phyloP scores from a whole-genome alignment of 2,888 invertebrate genomes.

The Electrophaes corylata region DNA sequence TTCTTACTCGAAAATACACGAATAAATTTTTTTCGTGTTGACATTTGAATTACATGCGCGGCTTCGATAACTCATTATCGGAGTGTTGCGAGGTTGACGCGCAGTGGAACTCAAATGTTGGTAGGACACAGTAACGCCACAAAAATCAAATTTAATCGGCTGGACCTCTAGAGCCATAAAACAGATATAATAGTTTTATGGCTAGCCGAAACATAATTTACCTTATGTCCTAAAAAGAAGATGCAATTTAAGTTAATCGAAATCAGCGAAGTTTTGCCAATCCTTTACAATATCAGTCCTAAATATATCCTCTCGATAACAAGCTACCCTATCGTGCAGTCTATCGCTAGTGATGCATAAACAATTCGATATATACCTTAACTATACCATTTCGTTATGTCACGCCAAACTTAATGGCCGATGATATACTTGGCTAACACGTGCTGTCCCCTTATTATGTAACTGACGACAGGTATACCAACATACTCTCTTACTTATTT shows the following conservation, averaged over 20 bases:
- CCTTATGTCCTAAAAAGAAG: not conserved
- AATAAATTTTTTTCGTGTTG: no score
- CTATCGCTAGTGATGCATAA: conserved; percentile 24
- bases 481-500: no score
- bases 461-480: no score
- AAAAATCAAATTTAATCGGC: no score
- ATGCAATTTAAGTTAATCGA: conserved; percentile 13
- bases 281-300: conserved; percentile 38
- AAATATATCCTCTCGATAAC: conserved; percentile 27
- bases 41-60: no score
- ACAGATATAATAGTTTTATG: not conserved
- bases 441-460: no score
- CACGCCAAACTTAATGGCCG: conserved; percentile 7
- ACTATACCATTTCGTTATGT: not conserved
- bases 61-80: no score
- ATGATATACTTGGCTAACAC: not conserved
- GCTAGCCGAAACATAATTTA: not conserved
- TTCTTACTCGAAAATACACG: no score
- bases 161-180: no score
- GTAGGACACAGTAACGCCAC: no score
- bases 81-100: no score
- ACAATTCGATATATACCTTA: conserved; percentile 12
- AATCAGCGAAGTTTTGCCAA: conserved; percentile 20
- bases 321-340: conserved; percentile 33
- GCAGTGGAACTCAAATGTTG: no score